These are phyloP conservation scores for Nestor notabilis DNA, from an alignment of 2,113 vertebrate genomes.

Conservation along the genomic window DNA sequence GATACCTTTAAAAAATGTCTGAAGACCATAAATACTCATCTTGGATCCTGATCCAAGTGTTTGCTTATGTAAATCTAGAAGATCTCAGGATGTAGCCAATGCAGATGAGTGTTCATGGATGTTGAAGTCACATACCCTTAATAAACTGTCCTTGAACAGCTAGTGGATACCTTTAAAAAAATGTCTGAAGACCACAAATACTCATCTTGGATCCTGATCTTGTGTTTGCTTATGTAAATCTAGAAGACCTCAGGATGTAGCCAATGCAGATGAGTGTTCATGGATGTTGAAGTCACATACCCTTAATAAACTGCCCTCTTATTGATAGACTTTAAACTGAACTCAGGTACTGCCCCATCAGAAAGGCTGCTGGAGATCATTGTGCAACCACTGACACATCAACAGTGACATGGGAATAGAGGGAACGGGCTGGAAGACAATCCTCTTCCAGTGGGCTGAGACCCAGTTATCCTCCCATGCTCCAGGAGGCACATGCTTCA, in stretches of 20 bases:
- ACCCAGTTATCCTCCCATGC: not conserved
- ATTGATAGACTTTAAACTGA: not conserved
- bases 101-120: not conserved
- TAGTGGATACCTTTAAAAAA: too few relatives aligned
- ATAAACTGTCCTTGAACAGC: not conserved
- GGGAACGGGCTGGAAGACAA: not conserved
- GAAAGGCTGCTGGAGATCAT: not conserved
- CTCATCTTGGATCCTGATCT: not conserved
- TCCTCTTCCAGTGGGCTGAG: not conserved
- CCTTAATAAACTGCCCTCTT: not conserved
- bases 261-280: not conserved
- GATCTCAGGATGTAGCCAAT: not conserved
- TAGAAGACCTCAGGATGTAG: not conserved
- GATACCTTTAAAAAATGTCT: not conserved
- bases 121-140: not conserved
- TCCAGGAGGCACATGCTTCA: not conserved
- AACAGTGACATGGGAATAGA: not conserved
- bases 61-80: not conserved
- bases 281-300: not conserved
- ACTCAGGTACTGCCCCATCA: not conserved
- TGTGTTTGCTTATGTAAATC: not conserved
- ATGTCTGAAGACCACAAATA: not conserved
- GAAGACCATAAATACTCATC: not conserved
- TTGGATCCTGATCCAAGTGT: not conserved
- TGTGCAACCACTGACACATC: not conserved